Percentiles rank a stretch among this genome's conserved stretches.
These are phyloP conservation scores for Drosophila bipectinata DNA, from an alignment of 1,140 invertebrate species.

Conservation along the genomic window DNA sequence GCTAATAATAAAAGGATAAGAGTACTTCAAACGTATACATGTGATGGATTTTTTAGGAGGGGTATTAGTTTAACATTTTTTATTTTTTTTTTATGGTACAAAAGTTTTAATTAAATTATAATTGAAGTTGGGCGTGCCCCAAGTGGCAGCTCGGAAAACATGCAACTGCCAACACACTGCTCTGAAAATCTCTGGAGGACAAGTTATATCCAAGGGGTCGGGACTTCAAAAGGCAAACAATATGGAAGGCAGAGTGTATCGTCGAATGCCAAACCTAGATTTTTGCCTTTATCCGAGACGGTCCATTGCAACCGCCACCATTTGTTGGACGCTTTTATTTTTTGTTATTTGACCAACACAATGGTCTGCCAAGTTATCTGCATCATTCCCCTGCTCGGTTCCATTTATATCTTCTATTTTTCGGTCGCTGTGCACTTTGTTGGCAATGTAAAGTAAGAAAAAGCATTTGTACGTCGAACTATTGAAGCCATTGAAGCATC, in stretches of 20 bases:
- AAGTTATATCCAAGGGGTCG: conserved; percentile 41
- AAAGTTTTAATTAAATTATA: conserved; percentile 75
- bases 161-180: conserved; percentile 60
- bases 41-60: neutral
- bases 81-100: conserved; percentile 1
- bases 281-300: conserved; percentile 9
- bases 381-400: conserved; percentile 2
- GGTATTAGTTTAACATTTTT: conserved; percentile 2
- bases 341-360: conserved; percentile 52
- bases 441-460: conserved; percentile 60
- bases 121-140: conserved; percentile 1
- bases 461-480: conserved; percentile 68
- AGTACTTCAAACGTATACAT: conserved; percentile 3
- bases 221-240: conserved; percentile 24
- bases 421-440: conserved; percentile 44
- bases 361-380: conserved; percentile 39
- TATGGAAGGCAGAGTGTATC: conserved; percentile 51
- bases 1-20: conserved; percentile 57
- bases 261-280: conserved; percentile 18
- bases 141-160: conserved; percentile 32
- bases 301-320: conserved; percentile 64
- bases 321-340: conserved; percentile 75
- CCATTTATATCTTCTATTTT: conserved; percentile 6
- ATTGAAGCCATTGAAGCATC: conserved; percentile 35
- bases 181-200: conserved; percentile 49